Conservation (phyloP, 2,113 vertebrate genomes). For the Peromyscus californicus region DNA sequence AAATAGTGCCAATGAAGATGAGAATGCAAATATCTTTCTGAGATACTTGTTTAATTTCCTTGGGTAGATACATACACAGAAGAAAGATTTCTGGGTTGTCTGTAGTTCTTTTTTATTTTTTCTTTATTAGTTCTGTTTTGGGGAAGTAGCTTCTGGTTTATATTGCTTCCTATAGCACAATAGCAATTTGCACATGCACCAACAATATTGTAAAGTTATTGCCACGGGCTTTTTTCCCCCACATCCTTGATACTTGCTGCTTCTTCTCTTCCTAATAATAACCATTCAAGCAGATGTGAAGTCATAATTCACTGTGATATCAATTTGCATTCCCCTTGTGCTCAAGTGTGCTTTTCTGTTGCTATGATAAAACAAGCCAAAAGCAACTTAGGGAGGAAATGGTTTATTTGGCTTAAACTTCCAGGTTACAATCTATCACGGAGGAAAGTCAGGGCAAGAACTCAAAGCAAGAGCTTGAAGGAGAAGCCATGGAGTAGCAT, state of each 20-base stretch:
- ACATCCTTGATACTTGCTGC: background rate
- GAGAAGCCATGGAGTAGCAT: background rate
- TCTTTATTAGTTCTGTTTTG: background rate
- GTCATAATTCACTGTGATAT: background rate
- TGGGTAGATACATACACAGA: background rate
- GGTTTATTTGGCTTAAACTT: slow-evolving; percentile 1
- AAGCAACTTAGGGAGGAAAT: background rate
- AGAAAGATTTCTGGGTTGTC: background rate
- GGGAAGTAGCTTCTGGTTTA: background rate
- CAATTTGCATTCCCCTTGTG: background rate
- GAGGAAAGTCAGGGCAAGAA: background rate
- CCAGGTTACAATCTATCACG: background rate
- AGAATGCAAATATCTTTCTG: background rate
- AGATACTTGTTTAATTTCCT: background rate
- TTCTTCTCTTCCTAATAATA: background rate
- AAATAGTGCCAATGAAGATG: background rate
- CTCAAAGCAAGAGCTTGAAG: background rate
- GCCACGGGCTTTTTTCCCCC: background rate
- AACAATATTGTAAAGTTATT: background rate
- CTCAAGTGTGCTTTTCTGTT: background rate
- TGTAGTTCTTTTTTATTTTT: background rate
- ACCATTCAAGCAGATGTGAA: background rate
- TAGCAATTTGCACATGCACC: background rate
- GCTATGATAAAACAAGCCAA: slow-evolving; percentile 11
- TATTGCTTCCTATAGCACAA: background rate